A percentile compares a stretch with the other conserved stretches of the same genome.
These are phyloP conservation scores for Kryptopterus vitreolus DNA, from an alignment of 2,797 vertebrate genomes.

Conservation along the genomic window DNA sequence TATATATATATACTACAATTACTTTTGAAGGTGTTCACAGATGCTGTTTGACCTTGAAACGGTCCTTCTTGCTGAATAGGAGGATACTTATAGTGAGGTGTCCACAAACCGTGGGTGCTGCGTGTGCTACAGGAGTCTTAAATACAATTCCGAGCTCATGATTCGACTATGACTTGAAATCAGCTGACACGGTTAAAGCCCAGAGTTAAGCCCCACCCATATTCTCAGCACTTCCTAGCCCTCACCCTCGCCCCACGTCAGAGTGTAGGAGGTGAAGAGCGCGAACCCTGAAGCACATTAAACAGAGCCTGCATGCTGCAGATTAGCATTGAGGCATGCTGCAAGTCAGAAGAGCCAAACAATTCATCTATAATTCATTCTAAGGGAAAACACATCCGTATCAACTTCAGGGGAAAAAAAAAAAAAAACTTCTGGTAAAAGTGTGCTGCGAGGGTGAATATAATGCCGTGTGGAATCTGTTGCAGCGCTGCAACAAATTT, in stretches of 20 bases:
- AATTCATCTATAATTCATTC: conserved; percentile 56
- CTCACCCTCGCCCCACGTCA: not conserved
- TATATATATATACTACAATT: too few species aligned
- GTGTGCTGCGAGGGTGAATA: not conserved
- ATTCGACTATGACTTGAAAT: not conserved
- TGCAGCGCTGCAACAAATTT: conserved; percentile 50
- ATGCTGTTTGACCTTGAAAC: too few species aligned
- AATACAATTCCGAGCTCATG: not conserved
- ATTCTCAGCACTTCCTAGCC: not conserved
- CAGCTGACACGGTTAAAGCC: not conserved
- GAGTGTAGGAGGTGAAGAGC: conserved; percentile 28
- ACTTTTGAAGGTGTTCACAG: too few species aligned
- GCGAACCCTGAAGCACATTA: conserved; percentile 30
- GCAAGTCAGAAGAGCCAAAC: conserved; percentile 54
- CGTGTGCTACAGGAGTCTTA: too few species aligned
- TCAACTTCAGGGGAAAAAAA: conserved; percentile 40
- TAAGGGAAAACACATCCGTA: conserved; percentile 47
- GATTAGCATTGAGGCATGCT: conserved; percentile 42
- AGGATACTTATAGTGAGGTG: too few species aligned
- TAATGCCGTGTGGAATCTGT: conserved; percentile 25
- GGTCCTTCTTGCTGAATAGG: too few species aligned
- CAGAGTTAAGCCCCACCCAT: not conserved
- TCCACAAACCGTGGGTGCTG: too few species aligned
- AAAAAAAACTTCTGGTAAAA: conserved; percentile 21
- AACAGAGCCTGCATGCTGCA: conserved; percentile 42